Evolutionary conservation across 2,888 invertebrate species (phyloP), one percentile per base, ranked within the genome.

Genomic region (Alcis repandata): DNA sequence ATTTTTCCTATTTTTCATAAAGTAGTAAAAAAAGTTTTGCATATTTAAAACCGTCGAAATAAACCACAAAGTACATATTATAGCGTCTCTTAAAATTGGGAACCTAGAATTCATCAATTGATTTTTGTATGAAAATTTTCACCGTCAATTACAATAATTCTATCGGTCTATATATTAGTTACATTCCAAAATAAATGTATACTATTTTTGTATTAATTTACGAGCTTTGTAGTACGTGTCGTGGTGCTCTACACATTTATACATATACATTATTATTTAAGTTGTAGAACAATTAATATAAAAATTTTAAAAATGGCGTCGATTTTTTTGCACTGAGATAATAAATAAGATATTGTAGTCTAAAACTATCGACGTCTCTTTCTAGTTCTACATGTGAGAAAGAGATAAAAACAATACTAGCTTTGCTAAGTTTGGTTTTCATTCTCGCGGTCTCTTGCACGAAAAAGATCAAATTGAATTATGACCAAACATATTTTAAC

Each of bases 111-210:
- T n/a, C n/a, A n/a, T n/a, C 6, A 4, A 6, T 27, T 6, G 27
- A 4, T 27, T 4, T 27, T 27, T 2, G 27, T 27, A 27, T 27
- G 27, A 4, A 27, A 27, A 27, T 4, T 27, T 27, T n/a, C n/a
- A n/a, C n/a, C n/a, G n/a, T n/a, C n/a, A n/a, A n/a, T n/a, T n/a
- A n/a, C n/a, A n/a, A n/a, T n/a, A n/a, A n/a, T n/a, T n/a, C n/a
- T n/a, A n/a, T n/a, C n/a, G n/a, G n/a, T n/a, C n/a, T n/a, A n/a
- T n/a, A n/a, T n/a, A n/a, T 27, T 73, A 74, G 71, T 75, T 64
- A 85, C 86, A 86, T 86, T 86, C 85, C 86, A 82, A 72, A 63
- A 56, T 63, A 73, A 76, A 75, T 71, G 36, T 65, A 27, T 4
- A 57, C 51, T 80, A 79, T 81, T 82, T 82, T 80, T 79, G 66